Evolutionary conservation across 2,797 vertebrate genomes (phyloP), one percentile per base, ranked within the genome.

Genomic region (Myotis vivesi): DNA sequence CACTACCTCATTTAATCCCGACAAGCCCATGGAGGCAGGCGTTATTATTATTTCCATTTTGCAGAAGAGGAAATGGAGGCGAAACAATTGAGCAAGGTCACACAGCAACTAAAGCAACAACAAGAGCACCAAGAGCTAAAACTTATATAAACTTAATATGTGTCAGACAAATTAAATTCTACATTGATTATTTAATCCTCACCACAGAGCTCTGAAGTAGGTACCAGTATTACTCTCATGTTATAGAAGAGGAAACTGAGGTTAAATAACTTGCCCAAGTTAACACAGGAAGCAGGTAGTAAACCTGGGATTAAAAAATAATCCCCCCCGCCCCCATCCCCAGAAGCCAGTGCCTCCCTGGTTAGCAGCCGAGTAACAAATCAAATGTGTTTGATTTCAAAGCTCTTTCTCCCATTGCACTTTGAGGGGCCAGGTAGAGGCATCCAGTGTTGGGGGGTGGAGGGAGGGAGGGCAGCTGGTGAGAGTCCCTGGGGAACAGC

Each of bases 21-120:
- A n/a, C 62, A 77, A 55, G 28, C 53, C 72, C 33, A 33, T 30
- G 33, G 69, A 73, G 16, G 10, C 16, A 7, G 51, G 30, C 19
- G 75, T 71, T 75, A 44, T 79, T 92, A 64, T 59, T 84, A 57
- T 92, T 94, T 88, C 77, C n/a, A 66, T 79, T 88, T 89, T 81
- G 51, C 22, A 51, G 73, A 94, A 53, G 66, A 80, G 38, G 57
- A 88, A 85, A 41, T 30, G 28, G 53, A 93, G 28, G 82, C 44
- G 59, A 79, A 89, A 81, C 91, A 49, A 68, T 51, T 91, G 64
- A 79, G 46, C 44, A 80, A 89, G 79, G 64, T 33, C 66, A 57
- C 30, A 36, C 6, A 69, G 51, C 68, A 91, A 85, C 82, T 69
- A 77, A 13, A 57, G 49, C 22, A 77, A 79, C 1, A 20, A 76